Base-by-base conservation (phyloP, 2,113 vertebrate species). In the Coreoperca whiteheadi region DNA sequence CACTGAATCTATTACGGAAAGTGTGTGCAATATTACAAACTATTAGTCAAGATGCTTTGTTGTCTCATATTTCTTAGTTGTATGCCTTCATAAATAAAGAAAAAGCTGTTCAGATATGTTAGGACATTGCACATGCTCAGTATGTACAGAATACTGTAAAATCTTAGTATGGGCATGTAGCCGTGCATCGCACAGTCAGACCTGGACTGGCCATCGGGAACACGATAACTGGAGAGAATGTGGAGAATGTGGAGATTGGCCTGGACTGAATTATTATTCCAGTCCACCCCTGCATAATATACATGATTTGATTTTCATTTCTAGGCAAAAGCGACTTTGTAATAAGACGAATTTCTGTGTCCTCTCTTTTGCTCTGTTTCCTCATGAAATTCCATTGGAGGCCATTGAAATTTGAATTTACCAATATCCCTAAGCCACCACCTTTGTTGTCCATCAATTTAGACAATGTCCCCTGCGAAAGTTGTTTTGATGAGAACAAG, bases 1-100 rank as follows among this genome's bases (percentile, higher is more conserved):
- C 74, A 57, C 30, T 73, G 79, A 2, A 4, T 76, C 6, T 73
- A 21, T 82, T 78, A 75, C 0, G n/a, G 41, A 57, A 79, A 60
- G 41, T 63, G 41, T 50, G 64, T 48, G 16, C 51, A 39, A 30
- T 63, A 72, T 77, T 54, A 71, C 30, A 63, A 23, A 60, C 59
- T 32, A 79, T 79, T 68, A 53, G 59, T 73, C 23, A 56, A 32
- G 28, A 21, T 48, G 21, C 9, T 53, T 28, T 46, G 34, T 66
- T 37, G 39, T 12, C 20, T 67, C 0, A 2, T 12, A 10, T 67
- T 65, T n/a, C 54, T 67, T 54, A 43, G n/a, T 43, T 41, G 15
- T 39, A 1, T 0, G 25, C 3, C 50, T 56, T 66, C 10, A 41
- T 28, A 21, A 12, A 21, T 1, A 14, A 28, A 34, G 2, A 59